A percentile compares a stretch with the other conserved stretches of the same genome.
These are phyloP conservation scores for Alligator sinensis DNA, from an alignment of 2,113 vertebrate genomes.

Conservation along the genomic window DNA sequence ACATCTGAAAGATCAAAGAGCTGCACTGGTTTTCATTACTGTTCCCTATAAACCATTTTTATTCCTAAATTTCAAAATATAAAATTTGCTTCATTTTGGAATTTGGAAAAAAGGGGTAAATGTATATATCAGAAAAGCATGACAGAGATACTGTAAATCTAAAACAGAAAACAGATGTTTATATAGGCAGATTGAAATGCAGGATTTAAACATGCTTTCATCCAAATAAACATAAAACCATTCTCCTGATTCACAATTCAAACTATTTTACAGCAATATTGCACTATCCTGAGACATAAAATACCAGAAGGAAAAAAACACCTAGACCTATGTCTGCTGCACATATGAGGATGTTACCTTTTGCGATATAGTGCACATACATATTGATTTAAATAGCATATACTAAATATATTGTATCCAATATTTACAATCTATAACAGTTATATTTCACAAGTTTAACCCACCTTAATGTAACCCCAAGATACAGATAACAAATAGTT, in stretches of 20 bases:
- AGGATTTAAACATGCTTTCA: not conserved
- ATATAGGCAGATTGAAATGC: not conserved
- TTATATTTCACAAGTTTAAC: conserved; percentile 63
- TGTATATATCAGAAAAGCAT: not conserved
- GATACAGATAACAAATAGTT: conserved; percentile 96
- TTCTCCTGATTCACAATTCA: not conserved
- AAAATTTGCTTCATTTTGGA: conserved; percentile 34
- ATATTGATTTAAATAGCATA: not conserved
- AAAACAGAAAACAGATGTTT: not conserved
- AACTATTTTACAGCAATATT: not conserved
- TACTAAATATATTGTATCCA: not conserved
- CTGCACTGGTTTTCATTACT: not conserved
- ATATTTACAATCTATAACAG: not conserved
- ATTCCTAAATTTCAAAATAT: not conserved
- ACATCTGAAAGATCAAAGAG: not conserved
- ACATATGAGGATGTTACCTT: not conserved
- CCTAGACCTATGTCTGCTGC: not conserved
- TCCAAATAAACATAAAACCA: fast-evolving
- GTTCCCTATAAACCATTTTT: not conserved
- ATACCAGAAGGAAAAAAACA: not conserved
- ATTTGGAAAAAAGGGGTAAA: not conserved
- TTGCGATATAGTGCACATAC: not conserved
- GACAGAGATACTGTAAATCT: not conserved
- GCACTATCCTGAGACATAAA: not conserved
- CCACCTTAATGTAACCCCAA: conserved; percentile 99